These are phyloP conservation scores for Thermophis baileyi DNA, from an alignment of 2,113 vertebrate genomes.

Conservation along the genomic window DNA sequence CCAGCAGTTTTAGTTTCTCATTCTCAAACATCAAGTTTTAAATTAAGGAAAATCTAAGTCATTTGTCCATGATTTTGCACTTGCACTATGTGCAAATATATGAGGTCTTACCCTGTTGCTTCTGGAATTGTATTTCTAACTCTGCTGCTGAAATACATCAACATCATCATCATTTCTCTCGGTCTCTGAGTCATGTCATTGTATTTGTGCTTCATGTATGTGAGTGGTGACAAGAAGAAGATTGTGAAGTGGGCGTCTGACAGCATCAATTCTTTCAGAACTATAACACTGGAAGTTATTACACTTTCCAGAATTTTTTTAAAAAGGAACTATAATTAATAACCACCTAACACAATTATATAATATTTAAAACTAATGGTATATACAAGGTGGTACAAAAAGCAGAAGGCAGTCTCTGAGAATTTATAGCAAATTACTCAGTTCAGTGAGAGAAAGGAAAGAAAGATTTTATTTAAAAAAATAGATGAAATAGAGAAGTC, in stretches of 20 bases:
- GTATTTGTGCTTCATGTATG: neutral
- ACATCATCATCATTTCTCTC: neutral
- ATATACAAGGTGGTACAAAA: neutral
- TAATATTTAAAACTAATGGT: neutral
- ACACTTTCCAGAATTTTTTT: neutral
- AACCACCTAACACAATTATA: neutral
- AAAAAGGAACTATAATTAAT: neutral
- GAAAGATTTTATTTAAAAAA: neutral
- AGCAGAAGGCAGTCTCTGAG: neutral
- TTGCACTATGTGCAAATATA: neutral
- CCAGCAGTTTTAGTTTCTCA: accelerated
- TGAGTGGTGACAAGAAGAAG: neutral
- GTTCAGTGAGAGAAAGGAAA: neutral
- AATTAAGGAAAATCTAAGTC: neutral
- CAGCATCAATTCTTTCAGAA: neutral
- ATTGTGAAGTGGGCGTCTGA: neutral
- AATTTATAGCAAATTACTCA: neutral
- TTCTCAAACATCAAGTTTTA: neutral
- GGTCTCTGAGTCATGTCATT: neutral
- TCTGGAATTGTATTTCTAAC: neutral
- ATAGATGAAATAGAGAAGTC: neutral
- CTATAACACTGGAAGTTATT: neutral
- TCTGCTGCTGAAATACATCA: neutral
- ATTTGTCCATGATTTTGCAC: neutral
- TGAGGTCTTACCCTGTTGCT: neutral